phyloP scores from a whole-genome alignment of 1,140 invertebrate species.

The Drosophila guanche region DNA sequence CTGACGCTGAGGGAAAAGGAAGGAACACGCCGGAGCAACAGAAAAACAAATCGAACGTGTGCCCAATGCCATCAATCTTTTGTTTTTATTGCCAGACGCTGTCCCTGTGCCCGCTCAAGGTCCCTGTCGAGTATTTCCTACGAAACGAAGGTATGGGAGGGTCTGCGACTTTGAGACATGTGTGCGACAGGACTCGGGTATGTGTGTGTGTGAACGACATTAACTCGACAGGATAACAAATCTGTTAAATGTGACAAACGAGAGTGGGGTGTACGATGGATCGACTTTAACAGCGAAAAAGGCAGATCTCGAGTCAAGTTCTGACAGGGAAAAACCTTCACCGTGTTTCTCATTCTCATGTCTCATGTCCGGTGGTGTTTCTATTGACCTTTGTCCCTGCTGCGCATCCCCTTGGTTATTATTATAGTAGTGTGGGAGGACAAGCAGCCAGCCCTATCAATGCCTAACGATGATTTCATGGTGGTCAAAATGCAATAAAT shows the following conservation, averaged over 20 bases:
- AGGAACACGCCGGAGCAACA: slow-evolving; percentile 57
- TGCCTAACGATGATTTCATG: slow-evolving; percentile 82
- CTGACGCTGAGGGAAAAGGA: background rate
- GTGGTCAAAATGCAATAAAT: slow-evolving; percentile 83
- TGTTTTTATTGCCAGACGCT: slow-evolving; percentile 74
- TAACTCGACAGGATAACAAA: slow-evolving; percentile 84
- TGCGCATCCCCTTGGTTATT: slow-evolving; percentile 33
- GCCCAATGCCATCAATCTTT: slow-evolving; percentile 83
- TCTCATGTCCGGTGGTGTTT: slow-evolving; percentile 46
- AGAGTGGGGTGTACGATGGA: slow-evolving; percentile 55
- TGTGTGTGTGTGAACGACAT: slow-evolving; percentile 72
- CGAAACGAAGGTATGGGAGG: slow-evolving; percentile 42
- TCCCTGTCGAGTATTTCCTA: slow-evolving; percentile 65
- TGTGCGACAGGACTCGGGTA: slow-evolving; percentile 28
- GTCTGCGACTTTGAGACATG: slow-evolving; percentile 28
- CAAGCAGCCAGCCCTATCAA: slow-evolving; percentile 33
- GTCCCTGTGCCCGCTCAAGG: slow-evolving; percentile 26
- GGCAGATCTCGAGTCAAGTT: slow-evolving; percentile 65
- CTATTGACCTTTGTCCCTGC: slow-evolving; percentile 66
- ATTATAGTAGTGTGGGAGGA: slow-evolving; percentile 31
- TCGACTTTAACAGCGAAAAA: slow-evolving; percentile 56
- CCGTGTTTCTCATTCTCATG: background rate
- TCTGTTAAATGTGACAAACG: slow-evolving; percentile 84
- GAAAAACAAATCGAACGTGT: slow-evolving; percentile 82
- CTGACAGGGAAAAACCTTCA: slow-evolving; percentile 31